Conservation (phyloP, 2,113 vertebrate genomes). For the Pleuronectes platessa region DNA sequence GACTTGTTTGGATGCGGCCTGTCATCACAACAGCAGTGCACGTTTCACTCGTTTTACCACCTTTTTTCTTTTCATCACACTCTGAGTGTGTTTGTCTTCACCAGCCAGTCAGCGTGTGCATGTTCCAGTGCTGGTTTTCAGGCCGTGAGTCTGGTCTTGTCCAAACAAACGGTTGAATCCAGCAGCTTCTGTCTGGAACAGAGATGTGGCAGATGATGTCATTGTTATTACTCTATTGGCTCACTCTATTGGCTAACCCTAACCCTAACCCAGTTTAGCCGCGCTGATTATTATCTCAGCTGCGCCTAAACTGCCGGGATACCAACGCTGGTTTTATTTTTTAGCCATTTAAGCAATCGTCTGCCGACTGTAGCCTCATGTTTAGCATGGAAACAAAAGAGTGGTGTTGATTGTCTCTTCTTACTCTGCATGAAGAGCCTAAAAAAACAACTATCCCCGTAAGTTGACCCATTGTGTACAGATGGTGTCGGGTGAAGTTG, state of each 20-base stretch:
- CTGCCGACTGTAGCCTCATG: neutral
- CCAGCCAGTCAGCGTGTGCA: constrained; percentile 10
- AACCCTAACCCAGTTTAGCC: too few relatives aligned
- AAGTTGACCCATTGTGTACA: neutral
- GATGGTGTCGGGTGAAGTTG: constrained; percentile 3
- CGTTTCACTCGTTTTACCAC: neutral
- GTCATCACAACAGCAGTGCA: constrained; percentile 16
- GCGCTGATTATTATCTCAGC: constrained; percentile 24
- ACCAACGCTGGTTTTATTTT: constrained; percentile 12
- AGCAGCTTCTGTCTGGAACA: constrained; percentile 52
- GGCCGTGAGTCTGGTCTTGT: constrained; percentile 40
- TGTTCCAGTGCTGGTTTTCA: constrained; percentile 43
- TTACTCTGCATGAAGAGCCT: neutral
- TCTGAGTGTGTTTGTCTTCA: constrained; percentile 1
- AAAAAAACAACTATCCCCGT: neutral
- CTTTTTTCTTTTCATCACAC: constrained; percentile 20
- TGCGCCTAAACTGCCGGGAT: neutral
- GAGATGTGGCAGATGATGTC: constrained; percentile 41
- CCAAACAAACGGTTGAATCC: constrained; percentile 58
- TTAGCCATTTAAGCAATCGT: neutral
- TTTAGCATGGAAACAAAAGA: neutral
- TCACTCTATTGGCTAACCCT: too few relatives aligned
- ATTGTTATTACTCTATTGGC: constrained; percentile 49
- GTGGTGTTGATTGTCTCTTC: neutral
- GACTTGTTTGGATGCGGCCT: constrained; percentile 15